Percentiles rank a stretch among this genome's conserved stretches.
These are phyloP conservation scores for Amiota mariae DNA, from an alignment of 2,888 invertebrate species.

Conservation along the genomic window DNA sequence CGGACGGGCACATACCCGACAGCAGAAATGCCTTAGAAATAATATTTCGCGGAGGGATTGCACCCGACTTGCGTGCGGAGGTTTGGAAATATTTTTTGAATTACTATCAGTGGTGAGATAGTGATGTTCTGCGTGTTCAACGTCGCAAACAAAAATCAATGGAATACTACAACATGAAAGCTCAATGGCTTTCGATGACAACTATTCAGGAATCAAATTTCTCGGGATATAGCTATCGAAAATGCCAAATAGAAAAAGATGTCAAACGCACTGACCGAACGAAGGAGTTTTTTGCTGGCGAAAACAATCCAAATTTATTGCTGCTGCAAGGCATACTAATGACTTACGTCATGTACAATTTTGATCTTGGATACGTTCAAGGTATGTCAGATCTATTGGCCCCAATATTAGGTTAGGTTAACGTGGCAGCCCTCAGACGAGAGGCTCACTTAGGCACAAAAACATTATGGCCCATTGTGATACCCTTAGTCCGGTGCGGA, in stretches of 20 bases:
- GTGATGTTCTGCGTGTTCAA: conserved; percentile 80
- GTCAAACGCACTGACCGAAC: conserved; percentile 96
- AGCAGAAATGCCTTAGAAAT: conserved; percentile 85
- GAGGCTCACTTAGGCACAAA: conserved; percentile 95
- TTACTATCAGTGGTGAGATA: conserved; percentile 89
- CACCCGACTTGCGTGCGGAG: conserved; percentile 82
- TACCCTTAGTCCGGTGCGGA: too few species aligned
- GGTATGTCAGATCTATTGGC: conserved; percentile 99
- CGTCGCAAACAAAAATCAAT: conserved; percentile 83
- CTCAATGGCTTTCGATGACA: conserved; percentile 95
- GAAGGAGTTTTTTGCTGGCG: conserved; percentile 93
- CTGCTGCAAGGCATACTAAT: conserved; percentile 93
- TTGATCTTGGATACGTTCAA: conserved; percentile 95
- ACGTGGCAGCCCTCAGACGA: too few species aligned
- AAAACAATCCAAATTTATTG: conserved; percentile 90
- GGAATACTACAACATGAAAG: conserved; percentile 95
- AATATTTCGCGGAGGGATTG: conserved; percentile 93
- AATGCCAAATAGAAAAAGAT: conserved; percentile 97
- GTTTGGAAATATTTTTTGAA: conserved; percentile 97
- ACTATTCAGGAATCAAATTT: conserved; percentile 91
- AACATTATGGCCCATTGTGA: too few species aligned
- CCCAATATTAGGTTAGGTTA: conserved; percentile 90
- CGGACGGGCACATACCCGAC: conserved; percentile 86
- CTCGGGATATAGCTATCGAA: conserved; percentile 89
- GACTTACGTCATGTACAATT: conserved; percentile 99